phyloP scores from a whole-genome alignment of 2,797 vertebrate species.

The Epinephelus malabaricus region DNA sequence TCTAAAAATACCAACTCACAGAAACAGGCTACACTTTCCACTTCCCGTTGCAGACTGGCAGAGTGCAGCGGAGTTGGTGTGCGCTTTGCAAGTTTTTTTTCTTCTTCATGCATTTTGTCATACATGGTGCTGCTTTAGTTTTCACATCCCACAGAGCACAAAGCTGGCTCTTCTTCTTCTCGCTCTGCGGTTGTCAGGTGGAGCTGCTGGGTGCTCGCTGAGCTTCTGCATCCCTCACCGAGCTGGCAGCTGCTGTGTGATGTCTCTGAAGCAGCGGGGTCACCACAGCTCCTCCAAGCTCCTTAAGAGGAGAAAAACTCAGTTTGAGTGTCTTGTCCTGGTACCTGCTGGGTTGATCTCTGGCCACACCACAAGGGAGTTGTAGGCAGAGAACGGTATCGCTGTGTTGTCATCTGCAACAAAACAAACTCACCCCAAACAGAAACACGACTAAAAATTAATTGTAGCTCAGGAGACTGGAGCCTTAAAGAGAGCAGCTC shows the following conservation, averaged over 20 bases:
- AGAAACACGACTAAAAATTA: not conserved
- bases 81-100: conserved; percentile 17
- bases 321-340: conserved; percentile 10
- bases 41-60: conserved; percentile 15
- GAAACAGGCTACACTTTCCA: conserved; percentile 26
- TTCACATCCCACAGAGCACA: conserved; percentile 43
- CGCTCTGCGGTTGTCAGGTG: conserved; percentile 40
- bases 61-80: not conserved
- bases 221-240: conserved; percentile 23
- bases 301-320: not conserved
- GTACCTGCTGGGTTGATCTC: conserved; percentile 26
- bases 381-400: not conserved
- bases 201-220: conserved; percentile 33
- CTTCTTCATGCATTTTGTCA: conserved; percentile 22
- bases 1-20: conserved; percentile 50
- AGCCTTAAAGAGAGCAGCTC: not conserved
- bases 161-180: conserved; percentile 31
- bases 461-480: not conserved
- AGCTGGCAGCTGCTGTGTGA: conserved; percentile 35
- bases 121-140: conserved; percentile 29
- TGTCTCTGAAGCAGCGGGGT: conserved; percentile 29
- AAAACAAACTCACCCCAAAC: not conserved
- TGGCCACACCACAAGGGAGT: conserved; percentile 5
- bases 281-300: conserved; percentile 6
- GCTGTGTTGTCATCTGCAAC: not conserved